Evolutionary conservation across 2,797 vertebrate genomes (phyloP).

Genomic region (Neoniphon sammara): DNA sequence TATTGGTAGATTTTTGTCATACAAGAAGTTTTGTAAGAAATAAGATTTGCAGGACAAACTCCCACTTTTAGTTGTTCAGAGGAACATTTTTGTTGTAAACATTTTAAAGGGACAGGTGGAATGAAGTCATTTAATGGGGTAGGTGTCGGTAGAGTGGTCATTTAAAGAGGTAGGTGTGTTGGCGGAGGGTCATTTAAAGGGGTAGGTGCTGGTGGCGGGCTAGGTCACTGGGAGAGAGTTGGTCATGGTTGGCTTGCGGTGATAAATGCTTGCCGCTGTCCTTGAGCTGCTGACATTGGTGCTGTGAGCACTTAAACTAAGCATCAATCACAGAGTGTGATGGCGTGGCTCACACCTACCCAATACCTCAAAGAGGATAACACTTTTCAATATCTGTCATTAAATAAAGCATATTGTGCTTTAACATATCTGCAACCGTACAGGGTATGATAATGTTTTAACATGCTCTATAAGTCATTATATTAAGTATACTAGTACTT

Average conservation of each 20-base stretch:
- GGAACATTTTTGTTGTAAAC: too few species aligned
- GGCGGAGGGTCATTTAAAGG: background rate
- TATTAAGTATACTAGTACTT: too few species aligned
- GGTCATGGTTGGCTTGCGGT: slow-evolving; percentile 12
- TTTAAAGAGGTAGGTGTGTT: background rate
- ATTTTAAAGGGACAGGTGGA: too few species aligned
- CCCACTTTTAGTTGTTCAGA: too few species aligned
- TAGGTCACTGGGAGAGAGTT: background rate
- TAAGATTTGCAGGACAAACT: too few species aligned
- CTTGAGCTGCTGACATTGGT: slow-evolving; percentile 16
- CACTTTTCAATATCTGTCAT: background rate
- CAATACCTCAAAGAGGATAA: background rate
- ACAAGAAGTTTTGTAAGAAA: too few species aligned
- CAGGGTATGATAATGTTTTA: too few species aligned
- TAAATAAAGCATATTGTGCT: background rate
- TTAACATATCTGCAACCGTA: too few species aligned
- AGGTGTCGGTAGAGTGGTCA: background rate
- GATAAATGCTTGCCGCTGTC: slow-evolving; percentile 6
- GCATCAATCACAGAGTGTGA: slow-evolving; percentile 10
- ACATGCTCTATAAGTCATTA: too few species aligned
- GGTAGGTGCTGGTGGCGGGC: background rate
- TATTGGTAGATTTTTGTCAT: too few species aligned
- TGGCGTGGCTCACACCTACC: background rate
- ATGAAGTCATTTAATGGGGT: background rate
- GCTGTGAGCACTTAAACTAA: slow-evolving; percentile 4